Base-by-base conservation (phyloP, 2,888 invertebrate genomes). In the Ectemnius cavifrons region DNA sequence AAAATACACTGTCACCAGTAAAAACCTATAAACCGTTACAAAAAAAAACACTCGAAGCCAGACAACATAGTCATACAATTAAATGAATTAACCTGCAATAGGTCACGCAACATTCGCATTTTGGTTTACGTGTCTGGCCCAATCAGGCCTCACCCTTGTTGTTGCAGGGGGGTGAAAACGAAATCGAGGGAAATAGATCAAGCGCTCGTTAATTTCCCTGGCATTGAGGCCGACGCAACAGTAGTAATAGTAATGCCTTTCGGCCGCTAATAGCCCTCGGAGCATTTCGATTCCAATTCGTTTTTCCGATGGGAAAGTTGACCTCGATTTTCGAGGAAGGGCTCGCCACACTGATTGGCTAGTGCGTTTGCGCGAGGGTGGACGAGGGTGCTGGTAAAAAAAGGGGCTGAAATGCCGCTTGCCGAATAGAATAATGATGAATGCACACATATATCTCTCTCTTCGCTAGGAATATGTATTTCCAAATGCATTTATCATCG, bases 371-470 rank as follows among this genome's bases (percentile, higher is more conserved):
- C 16, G 23, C 16, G 52, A 16, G 14, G n/a, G 52, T 52, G 16
- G 52, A 52, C 52, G 1, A n/a, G 16, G 16, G 4, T 13, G 11
- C 4, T 52, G 52, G 47, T 47, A 47, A 47, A 52, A 52, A 52
- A 37, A 37, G n/a, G 47, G 47, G 2, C 5, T 47, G 47, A n/a
- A n/a, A n/a, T 63, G 61, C 62, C 27, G 49, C n/a, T 37, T 62
- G 68, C 58, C 52, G 56, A 73, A 68, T 69, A 69, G 72, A 73
- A 68, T 69, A 73, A 73, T 73, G 72, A 73, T 69, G 72, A 73
- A 73, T 73, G 72, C 68, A 68, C 46, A 47, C 60, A 68, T n/a
- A n/a, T n/a, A 2, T 2, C 1, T 69, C 63, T 56, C 63, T 28
- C 11, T 6, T 6, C 8, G 6, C 45, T 45, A 27, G 72, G 63